Conservation (phyloP, 2,797 vertebrate species). For the Leuciscus waleckii region DNA sequence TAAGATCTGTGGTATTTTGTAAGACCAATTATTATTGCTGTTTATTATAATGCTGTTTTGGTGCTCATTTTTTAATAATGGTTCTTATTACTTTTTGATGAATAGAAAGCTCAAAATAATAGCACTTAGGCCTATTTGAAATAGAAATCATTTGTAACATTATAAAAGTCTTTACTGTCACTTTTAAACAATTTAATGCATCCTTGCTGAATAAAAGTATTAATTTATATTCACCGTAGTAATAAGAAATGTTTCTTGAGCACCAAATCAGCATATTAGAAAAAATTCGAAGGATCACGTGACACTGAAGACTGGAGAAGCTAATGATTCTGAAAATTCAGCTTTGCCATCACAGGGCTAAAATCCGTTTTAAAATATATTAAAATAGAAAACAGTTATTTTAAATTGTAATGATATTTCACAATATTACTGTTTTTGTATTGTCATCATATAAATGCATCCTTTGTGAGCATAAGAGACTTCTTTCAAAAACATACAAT, state of each 20-base stretch:
- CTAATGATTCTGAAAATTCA: not conserved
- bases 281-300: not conserved
- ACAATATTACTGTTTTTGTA: not conserved
- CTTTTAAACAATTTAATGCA: not conserved
- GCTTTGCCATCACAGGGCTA: not conserved
- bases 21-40: not conserved
- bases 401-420: not conserved
- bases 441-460: not conserved
- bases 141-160: not conserved
- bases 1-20: not conserved
- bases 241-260: not conserved
- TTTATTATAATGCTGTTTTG: not conserved
- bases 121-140: not conserved
- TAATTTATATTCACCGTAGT: not conserved
- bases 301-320: not conserved
- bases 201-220: not conserved
- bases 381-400: not conserved
- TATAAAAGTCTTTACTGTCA: not conserved
- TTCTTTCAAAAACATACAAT: too few species aligned
- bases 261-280: not conserved
- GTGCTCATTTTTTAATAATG: not conserved
- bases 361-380: not conserved
- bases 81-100: not conserved
- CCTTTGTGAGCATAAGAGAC: too few species aligned
- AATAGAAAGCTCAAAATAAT: not conserved